Evolutionary conservation across 2,888 invertebrate genomes (phyloP).

Genomic region (Trissoscelio sp.): DNA sequence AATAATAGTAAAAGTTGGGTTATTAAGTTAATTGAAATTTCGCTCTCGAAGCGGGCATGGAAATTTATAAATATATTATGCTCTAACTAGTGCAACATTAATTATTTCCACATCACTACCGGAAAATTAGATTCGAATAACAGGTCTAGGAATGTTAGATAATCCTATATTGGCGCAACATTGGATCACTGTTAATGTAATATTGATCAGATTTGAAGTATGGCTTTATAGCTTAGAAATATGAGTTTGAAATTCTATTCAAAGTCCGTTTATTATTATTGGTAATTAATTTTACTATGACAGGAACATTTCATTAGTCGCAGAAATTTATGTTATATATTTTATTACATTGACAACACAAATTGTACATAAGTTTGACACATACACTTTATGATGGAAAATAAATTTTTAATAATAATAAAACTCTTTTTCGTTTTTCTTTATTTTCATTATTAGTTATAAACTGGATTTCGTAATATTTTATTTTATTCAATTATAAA

Average conservation of each 20-base stretch:
- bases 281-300: slow-evolving; percentile 32
- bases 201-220: slow-evolving; percentile 49
- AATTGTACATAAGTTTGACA: too few relatives aligned
- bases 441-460: too few relatives aligned
- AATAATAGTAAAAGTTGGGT: slow-evolving; percentile 13
- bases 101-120: slow-evolving; percentile 22
- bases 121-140: slow-evolving; percentile 50
- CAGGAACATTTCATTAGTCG: too few relatives aligned
- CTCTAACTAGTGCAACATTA: slow-evolving; percentile 2
- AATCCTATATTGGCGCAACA: slow-evolving; percentile 42
- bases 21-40: slow-evolving; percentile 9
- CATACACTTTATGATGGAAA: too few relatives aligned
- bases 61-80: slow-evolving; percentile 34
- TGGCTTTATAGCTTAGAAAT: slow-evolving; percentile 43
- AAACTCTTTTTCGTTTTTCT: too few relatives aligned
- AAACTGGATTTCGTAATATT: too few relatives aligned
- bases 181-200: slow-evolving; percentile 54
- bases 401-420: too few relatives aligned
- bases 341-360: too few relatives aligned
- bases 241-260: slow-evolving; percentile 27
- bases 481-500: too few relatives aligned
- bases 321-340: too few relatives aligned
- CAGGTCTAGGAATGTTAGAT: slow-evolving; percentile 35
- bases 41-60: not conserved
- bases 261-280: slow-evolving; percentile 29